Conservation (phyloP, 2,113 vertebrate species). For the Cariama cristata region DNA sequence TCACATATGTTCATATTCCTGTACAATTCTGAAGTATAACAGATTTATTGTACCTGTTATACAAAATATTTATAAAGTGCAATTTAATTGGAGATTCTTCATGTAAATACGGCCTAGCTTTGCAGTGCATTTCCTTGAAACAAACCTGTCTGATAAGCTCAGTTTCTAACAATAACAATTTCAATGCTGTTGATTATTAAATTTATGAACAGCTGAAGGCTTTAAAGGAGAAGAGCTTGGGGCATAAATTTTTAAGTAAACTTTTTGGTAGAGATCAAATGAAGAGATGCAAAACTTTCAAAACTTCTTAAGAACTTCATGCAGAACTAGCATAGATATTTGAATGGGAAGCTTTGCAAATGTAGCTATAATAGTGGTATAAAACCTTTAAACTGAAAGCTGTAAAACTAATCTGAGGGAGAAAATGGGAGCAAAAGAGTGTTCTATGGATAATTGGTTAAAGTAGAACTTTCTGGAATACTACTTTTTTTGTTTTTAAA, state of each 20-base stretch:
- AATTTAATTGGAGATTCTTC: not conserved
- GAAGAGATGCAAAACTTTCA: not conserved
- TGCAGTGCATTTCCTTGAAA: not conserved
- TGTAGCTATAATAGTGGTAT: not conserved
- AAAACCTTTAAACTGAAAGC: not conserved
- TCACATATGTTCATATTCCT: not conserved
- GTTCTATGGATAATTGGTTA: not conserved
- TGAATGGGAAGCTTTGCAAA: not conserved
- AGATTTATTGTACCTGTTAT: not conserved
- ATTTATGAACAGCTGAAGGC: not conserved
- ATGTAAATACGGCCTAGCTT: not conserved
- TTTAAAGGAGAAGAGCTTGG: not conserved
- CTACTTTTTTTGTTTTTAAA: not conserved
- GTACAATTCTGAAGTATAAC: not conserved
- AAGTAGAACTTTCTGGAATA: not conserved
- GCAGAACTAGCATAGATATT: not conserved
- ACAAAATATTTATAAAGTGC: not conserved
- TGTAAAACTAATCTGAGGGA: not conserved
- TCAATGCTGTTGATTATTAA: not conserved
- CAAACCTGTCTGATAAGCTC: not conserved
- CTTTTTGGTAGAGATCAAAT: not conserved
- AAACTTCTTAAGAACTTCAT: not conserved
- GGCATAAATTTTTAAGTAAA: not conserved
- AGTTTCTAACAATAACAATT: not conserved
- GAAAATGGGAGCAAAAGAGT: not conserved